Conservation (phyloP, 1,140 invertebrate species). For the Drosophila subpulchrella region DNA sequence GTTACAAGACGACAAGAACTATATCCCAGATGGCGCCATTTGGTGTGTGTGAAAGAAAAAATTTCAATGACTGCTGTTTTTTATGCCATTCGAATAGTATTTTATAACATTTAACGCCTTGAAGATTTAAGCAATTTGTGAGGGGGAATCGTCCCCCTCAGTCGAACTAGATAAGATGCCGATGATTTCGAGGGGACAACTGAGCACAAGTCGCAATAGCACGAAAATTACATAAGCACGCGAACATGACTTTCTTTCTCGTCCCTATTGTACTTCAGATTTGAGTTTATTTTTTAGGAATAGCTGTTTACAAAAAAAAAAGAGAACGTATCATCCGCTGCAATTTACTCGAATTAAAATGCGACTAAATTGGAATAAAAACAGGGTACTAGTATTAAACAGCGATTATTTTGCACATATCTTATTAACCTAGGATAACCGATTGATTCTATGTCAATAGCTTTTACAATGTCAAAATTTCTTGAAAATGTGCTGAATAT, state of each 20-base stretch:
- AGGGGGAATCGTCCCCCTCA: not conserved
- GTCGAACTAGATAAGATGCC: conserved; percentile 9
- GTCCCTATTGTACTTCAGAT: conserved; percentile 4
- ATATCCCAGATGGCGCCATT: conserved; percentile 39
- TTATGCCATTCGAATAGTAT: conserved; percentile 67
- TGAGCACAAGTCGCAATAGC: not conserved
- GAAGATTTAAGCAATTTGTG: conserved; percentile 73
- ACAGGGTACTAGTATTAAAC: too few relatives aligned
- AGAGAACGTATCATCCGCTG: too few relatives aligned
- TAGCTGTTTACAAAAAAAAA: not conserved
- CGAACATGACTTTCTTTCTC: conserved; percentile 40
- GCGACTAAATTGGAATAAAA: too few relatives aligned
- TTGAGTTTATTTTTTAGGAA: conserved; percentile 56
- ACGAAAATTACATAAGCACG: conserved; percentile 66
- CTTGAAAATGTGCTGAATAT: too few relatives aligned
- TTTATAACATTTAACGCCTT: conserved; percentile 77
- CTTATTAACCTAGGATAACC: too few relatives aligned
- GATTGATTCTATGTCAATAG: too few relatives aligned
- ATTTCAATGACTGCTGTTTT: conserved; percentile 57
- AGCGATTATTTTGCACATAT: too few relatives aligned
- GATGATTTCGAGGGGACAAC: conserved; percentile 18
- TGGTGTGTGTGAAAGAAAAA: conserved; percentile 20
- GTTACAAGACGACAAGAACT: conserved; percentile 32
- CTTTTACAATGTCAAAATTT: too few relatives aligned
- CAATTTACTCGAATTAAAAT: too few relatives aligned